Base-by-base conservation (phyloP, 2,113 vertebrate species). In the Butastur rufipennis region DNA sequence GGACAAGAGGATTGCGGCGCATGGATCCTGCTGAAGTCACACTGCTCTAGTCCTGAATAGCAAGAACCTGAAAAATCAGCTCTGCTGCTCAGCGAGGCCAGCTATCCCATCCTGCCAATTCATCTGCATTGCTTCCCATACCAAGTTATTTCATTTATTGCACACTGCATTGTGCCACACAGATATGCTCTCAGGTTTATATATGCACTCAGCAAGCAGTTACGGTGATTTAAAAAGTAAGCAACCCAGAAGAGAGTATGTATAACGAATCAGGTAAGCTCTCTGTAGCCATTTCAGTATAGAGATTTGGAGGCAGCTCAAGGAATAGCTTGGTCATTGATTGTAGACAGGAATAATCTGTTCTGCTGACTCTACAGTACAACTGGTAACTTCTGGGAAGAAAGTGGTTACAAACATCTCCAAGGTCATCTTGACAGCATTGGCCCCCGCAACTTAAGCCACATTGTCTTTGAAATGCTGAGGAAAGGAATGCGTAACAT, bases 101-200 rank as follows among this genome's bases (percentile, higher is more conserved):
- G 38, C 26, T 38, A 9, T 55, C 17, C n/a, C 48, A 12, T 11
- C 62, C 71, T 45, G 34, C 7, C 45, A 32, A 10, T 66, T 72
- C 31, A 53, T 13, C 59, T 63, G 21, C 15, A 6, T 13, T 52
- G 71, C 19, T 88, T 72, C 34, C 40, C 23, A 10, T 26, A 14
- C 18, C 1, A 13, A 42, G 19, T 56, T 31, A 82, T 13, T 59
- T 21, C 11, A 31, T 45, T 71, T 42, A 45, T 19, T 48, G 29
- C 17, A 14, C 11, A 0, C 27, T 55, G 13, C 2, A 0, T 13
- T n/a, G 48, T 38, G 38, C 20, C 4, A 1, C 36, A 55, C 11
- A 19, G n/a, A 3, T 11, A 16, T 1, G 16, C 25, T 26, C 25
- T 34, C 34, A 38, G 27, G 26, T 45, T 61, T 52, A 22, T 9